Percentiles rank a stretch among this genome's conserved stretches.
Conservation (phyloP, 1,140 invertebrate genomes). For the Polypedilum pembai region DNA sequence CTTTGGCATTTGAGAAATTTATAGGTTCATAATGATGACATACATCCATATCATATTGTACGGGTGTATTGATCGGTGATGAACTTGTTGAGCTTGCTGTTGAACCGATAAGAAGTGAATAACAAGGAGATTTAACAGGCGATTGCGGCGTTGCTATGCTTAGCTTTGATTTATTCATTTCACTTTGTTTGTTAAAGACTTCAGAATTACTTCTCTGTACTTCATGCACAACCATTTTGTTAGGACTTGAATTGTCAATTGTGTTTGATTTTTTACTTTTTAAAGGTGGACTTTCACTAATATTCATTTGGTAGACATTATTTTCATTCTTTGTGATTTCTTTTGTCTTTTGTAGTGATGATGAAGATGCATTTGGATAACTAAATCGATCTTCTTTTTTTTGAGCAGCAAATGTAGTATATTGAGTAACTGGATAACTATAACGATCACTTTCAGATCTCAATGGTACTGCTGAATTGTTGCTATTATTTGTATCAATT, state of each 20-base stretch:
- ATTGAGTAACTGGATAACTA: constrained; percentile 41
- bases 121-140: constrained; percentile 39
- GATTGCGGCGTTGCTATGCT: constrained; percentile 39
- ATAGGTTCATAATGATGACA: constrained; percentile 33
- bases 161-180: constrained; percentile 36
- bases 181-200: constrained; percentile 33
- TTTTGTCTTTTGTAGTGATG: background rate
- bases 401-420: constrained; percentile 35
- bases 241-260: background rate
- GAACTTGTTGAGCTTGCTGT: constrained; percentile 42
- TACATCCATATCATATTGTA: constrained; percentile 42
- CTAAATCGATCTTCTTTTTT: constrained; percentile 42
- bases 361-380: constrained; percentile 34
- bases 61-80: constrained; percentile 36
- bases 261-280: background rate
- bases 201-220: constrained; percentile 32
- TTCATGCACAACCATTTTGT: constrained; percentile 29
- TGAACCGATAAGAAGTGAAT: constrained; percentile 37
- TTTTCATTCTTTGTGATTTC: background rate
- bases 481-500: background rate
- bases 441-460: constrained; percentile 34
- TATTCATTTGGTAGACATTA: background rate
- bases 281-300: background rate
- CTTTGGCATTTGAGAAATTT: constrained; percentile 25
- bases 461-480: background rate